phyloP scores from a whole-genome alignment of 2,888 invertebrate species.

The Odontomyia ornata region DNA sequence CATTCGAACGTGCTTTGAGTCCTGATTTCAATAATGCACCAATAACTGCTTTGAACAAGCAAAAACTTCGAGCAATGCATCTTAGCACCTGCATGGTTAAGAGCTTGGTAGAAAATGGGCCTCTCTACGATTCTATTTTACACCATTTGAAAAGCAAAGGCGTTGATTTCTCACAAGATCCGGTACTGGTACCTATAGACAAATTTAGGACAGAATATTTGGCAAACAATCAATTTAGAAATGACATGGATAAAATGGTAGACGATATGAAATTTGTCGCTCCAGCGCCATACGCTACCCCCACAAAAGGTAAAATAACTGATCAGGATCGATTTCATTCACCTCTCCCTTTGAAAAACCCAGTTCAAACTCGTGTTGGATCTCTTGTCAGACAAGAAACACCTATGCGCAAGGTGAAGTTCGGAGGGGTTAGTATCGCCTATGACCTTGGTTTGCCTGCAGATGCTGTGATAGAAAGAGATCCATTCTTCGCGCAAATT shows the following conservation, averaged over 20 bases:
- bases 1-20: conserved; percentile 57
- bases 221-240: conserved; percentile 67
- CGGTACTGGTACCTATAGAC: conserved; percentile 68
- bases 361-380: conserved; percentile 56
- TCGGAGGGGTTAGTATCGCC: conserved; percentile 58
- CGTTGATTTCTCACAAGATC: conserved; percentile 67
- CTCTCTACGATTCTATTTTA: conserved; percentile 69
- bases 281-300: conserved; percentile 51
- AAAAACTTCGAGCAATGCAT: conserved; percentile 67
- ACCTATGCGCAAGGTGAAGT: conserved; percentile 61
- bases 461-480: conserved; percentile 60
- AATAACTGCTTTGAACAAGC: conserved; percentile 52
- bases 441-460: conserved; percentile 59
- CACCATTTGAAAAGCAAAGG: conserved; percentile 67
- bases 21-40: conserved; percentile 54
- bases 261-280: conserved; percentile 47
- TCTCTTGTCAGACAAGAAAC: conserved; percentile 62
- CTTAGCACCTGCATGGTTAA: conserved; percentile 69
- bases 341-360: conserved; percentile 58
- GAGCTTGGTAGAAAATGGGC: conserved; percentile 69
- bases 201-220: conserved; percentile 70
- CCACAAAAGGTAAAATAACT: conserved; percentile 48
- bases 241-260: conserved; percentile 67
- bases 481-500: conserved; percentile 60
- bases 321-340: conserved; percentile 56